Evolutionary conservation across 2,113 vertebrate species (phyloP).

Genomic region (Microcebus lehilahytsara): DNA sequence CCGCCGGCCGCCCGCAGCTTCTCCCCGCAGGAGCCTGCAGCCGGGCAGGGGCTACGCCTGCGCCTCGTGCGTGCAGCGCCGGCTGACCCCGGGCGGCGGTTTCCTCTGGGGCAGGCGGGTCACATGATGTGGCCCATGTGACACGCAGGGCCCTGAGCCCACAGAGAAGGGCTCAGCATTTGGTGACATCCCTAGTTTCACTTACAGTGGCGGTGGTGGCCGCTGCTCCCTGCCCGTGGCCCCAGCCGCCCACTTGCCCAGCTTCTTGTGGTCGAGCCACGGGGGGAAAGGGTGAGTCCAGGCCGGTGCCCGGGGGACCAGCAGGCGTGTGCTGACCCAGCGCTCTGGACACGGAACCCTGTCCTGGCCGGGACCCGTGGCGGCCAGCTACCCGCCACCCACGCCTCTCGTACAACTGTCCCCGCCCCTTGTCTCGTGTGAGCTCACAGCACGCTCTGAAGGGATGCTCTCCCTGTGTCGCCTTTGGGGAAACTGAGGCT

Average conservation of each 20-base stretch:
- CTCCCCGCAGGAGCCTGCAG: neutral
- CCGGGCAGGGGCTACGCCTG: rapidly evolving
- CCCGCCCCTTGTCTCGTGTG: rapidly evolving
- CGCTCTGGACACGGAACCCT: neutral
- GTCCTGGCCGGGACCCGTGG: neutral
- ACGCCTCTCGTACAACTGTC: too few species aligned
- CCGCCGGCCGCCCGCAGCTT: neutral
- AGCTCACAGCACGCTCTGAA: neutral
- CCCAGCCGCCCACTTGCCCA: neutral
- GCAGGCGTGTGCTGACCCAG: neutral
- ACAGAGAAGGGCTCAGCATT: neutral
- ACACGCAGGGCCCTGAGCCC: neutral
- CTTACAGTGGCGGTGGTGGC: rapidly evolving
- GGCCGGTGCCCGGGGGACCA: neutral
- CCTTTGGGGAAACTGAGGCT: neutral
- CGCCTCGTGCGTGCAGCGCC: too few species aligned
- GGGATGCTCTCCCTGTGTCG: rapidly evolving
- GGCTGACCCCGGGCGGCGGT: neutral
- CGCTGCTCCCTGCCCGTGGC: neutral
- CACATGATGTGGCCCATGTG: neutral
- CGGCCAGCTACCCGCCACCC: neutral
- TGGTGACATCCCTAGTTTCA: neutral
- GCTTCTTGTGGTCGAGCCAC: neutral
- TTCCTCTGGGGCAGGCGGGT: neutral
- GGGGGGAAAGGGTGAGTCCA: too few species aligned